These are phyloP conservation scores for Muscina levida DNA, from an alignment of 2,888 invertebrate genomes.

Conservation along the genomic window DNA sequence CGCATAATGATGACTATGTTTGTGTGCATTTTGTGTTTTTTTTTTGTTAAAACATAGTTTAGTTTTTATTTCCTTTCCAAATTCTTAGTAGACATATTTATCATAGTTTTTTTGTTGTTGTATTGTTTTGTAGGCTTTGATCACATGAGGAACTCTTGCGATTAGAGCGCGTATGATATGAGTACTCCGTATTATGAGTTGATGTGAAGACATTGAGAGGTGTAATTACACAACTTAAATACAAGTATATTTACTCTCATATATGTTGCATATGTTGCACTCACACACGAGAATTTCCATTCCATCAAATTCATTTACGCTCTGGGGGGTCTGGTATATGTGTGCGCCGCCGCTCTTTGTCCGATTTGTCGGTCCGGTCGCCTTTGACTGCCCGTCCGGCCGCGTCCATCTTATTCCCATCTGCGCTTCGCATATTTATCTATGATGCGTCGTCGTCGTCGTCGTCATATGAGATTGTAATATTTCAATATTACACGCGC, in stretches of 20 bases:
- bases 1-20: too few species aligned
- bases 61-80: slow-evolving; percentile 47
- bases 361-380: background rate
- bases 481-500: slow-evolving; percentile 51
- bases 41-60: background rate
- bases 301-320: slow-evolving; percentile 56
- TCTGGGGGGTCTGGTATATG: slow-evolving; percentile 62
- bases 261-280: background rate
- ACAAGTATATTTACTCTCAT: background rate
- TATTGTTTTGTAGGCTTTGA: background rate
- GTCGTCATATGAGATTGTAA: slow-evolving; percentile 49
- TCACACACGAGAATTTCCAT: slow-evolving; percentile 6
- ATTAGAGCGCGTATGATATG: background rate
- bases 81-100: slow-evolving; percentile 50
- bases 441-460: too few species aligned
- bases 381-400: slow-evolving; percentile 37
- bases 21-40: too few species aligned
- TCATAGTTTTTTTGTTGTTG: background rate
- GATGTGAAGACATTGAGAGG: slow-evolving; percentile 31
- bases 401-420: background rate
- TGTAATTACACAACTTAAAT: slow-evolving; percentile 61
- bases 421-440: background rate
- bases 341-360: background rate
- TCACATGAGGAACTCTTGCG: background rate
- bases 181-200: background rate